Conservation (phyloP, 2,888 invertebrate genomes). For the Orgyia antiqua region DNA sequence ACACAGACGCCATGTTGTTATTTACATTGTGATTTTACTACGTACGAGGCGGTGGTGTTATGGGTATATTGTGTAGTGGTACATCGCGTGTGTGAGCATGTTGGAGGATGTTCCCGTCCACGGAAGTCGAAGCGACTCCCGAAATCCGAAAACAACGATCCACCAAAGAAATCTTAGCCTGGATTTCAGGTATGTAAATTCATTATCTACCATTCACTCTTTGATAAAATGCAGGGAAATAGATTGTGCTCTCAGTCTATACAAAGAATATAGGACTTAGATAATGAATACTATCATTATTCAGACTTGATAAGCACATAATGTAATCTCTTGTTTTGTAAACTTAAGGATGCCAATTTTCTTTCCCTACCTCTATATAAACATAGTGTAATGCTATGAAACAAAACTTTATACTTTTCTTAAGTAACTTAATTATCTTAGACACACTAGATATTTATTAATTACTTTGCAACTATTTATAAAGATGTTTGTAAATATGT, state of each 20-base stretch:
- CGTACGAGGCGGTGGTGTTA: constrained; percentile 42
- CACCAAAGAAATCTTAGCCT: constrained; percentile 94
- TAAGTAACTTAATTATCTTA: too few species aligned
- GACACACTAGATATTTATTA: too few species aligned
- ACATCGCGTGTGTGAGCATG: constrained; percentile 64
- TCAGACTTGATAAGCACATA: too few species aligned
- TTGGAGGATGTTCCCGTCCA: constrained; percentile 76
- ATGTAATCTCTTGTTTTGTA: too few species aligned
- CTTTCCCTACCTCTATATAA: too few species aligned
- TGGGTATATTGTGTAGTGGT: constrained; percentile 60
- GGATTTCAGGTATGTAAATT: constrained; percentile 86
- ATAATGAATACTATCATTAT: too few species aligned
- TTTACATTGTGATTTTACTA: constrained; percentile 61
- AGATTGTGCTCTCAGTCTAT: constrained; percentile 9
- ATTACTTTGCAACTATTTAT: too few species aligned
- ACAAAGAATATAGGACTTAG: constrained; percentile 8
- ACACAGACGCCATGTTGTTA: constrained; percentile 72
- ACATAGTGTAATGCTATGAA: too few species aligned
- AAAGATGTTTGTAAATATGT: too few species aligned
- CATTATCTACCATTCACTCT: constrained; percentile 9
- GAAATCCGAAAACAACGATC: constrained; percentile 54
- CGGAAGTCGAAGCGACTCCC: constrained; percentile 63
- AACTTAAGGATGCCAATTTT: too few species aligned
- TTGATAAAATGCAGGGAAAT: too few species aligned
- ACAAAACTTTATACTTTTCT: too few species aligned